phyloP scores from a whole-genome alignment of 2,113 vertebrate species.

The Gnathochromis pfefferi region DNA sequence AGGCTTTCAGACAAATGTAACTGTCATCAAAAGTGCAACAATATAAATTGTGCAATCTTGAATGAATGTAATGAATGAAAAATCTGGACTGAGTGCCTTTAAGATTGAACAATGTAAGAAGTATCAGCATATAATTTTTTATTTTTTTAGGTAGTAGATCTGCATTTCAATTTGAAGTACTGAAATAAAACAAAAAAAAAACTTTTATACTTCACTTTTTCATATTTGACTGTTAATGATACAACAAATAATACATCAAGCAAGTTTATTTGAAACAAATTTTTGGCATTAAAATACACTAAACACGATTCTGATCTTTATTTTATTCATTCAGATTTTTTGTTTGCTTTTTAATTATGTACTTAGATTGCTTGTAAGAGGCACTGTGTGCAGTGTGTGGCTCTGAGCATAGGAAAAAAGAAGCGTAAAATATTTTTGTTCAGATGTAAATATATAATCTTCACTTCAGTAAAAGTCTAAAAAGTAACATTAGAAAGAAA shows the following conservation, averaged over 20 bases:
- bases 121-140: neutral
- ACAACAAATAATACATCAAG: neutral
- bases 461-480: neutral
- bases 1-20: neutral
- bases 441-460: neutral
- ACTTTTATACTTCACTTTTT: accelerated
- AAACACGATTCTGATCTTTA: neutral
- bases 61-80: neutral
- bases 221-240: neutral
- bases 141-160: neutral
- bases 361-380: neutral
- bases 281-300: neutral
- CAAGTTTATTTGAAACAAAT: neutral
- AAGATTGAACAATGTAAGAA: neutral
- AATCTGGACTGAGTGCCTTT: neutral
- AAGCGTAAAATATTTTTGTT: neutral
- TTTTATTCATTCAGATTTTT: neutral
- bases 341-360: neutral
- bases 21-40: neutral
- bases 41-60: neutral
- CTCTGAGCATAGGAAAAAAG: neutral
- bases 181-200: neutral
- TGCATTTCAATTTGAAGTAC: neutral
- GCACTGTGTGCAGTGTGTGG: neutral
- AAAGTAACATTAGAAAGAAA: neutral